Conservation (phyloP, 2,797 vertebrate genomes). For the Squalus acanthias region DNA sequence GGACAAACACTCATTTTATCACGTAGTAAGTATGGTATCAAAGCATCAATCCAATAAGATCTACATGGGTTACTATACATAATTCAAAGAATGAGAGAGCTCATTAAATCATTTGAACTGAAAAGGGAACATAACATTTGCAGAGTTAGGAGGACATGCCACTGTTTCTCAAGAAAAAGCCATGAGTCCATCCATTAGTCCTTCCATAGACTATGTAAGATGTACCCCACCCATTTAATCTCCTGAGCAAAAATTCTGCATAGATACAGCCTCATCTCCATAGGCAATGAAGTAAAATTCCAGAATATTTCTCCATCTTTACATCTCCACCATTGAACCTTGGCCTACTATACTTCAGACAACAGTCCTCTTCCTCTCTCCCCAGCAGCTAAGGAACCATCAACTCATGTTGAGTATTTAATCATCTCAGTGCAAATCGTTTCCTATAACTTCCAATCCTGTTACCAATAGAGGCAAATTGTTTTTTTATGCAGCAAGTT, state of each 20-base stretch:
- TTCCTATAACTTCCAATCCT: not conserved
- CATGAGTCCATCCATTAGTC: not conserved
- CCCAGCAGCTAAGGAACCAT: too few relatives aligned
- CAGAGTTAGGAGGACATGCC: not conserved
- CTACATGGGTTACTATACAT: not conserved
- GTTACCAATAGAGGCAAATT: not conserved
- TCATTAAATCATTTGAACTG: not conserved
- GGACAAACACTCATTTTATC: too few relatives aligned
- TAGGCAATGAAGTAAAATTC: not conserved
- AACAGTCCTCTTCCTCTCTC: not conserved
- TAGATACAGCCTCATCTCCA: not conserved
- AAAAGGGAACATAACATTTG: not conserved
- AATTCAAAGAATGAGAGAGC: not conserved
- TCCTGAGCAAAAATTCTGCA: not conserved
- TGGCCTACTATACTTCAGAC: not conserved
- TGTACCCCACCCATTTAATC: not conserved
- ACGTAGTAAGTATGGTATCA: too few relatives aligned
- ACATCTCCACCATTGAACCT: not conserved
- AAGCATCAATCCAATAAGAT: not conserved
- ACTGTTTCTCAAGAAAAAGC: not conserved
- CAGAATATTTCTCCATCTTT: not conserved
- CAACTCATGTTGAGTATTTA: too few relatives aligned
- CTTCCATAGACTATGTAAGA: not conserved
- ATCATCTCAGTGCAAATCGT: not conserved
- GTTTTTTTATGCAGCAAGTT: not conserved